These are phyloP conservation scores for Picus viridis DNA, from an alignment of 2,797 vertebrate species.

Conservation along the genomic window DNA sequence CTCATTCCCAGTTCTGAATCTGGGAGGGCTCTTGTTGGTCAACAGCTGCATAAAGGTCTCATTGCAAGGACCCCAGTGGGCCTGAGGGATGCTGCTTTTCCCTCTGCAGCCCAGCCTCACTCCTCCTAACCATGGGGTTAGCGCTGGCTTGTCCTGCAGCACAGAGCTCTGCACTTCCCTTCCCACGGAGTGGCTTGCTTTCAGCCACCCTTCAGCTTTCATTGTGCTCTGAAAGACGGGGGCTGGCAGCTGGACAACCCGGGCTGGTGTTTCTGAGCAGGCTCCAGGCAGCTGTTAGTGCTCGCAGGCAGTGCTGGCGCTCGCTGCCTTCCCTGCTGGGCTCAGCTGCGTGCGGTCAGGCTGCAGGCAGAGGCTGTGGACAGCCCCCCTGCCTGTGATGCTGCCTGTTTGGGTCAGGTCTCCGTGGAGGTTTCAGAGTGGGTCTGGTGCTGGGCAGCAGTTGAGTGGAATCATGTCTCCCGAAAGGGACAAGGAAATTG, in stretches of 20 bases:
- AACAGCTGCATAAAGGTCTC: background rate
- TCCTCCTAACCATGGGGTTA: background rate
- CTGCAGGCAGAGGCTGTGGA: background rate
- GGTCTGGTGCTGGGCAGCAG: background rate
- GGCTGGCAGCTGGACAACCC: constrained; percentile 50
- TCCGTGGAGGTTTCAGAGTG: rapidly evolving
- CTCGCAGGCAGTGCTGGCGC: background rate
- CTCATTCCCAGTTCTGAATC: background rate
- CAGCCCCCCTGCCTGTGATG: background rate
- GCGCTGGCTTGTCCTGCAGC: background rate
- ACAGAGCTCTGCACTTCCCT: background rate
- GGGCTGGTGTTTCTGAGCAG: constrained; percentile 62
- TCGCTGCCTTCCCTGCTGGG: constrained; percentile 15
- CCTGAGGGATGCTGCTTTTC: background rate
- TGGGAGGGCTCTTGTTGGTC: background rate
- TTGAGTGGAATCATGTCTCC: background rate
- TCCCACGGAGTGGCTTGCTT: background rate
- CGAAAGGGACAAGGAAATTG: background rate
- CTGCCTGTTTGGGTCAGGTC: background rate
- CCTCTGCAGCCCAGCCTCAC: background rate
- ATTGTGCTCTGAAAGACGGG: constrained; percentile 31
- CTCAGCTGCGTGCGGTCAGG: background rate
- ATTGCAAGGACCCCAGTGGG: rapidly evolving
- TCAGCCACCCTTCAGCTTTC: constrained; percentile 1
- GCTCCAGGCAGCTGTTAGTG: constrained; percentile 68